Base-by-base conservation (phyloP, 1,140 invertebrate species). In the Drosophila virilis region DNA sequence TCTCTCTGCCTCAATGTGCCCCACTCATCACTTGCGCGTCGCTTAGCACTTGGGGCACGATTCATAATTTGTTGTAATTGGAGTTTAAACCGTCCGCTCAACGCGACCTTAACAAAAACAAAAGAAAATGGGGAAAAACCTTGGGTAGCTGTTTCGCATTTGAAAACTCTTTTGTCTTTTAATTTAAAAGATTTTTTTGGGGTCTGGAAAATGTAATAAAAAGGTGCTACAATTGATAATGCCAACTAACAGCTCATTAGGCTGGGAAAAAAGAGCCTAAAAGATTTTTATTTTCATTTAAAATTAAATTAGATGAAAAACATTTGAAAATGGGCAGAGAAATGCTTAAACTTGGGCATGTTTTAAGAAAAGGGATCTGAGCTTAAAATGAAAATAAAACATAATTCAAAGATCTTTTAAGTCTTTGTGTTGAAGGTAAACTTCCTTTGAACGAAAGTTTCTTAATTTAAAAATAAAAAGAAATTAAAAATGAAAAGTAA, bases 31-130 rank as follows among this genome's bases (percentile, higher is more conserved):
- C 38, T 50, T 51, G 50, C 17, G 64, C 64, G 58, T 72, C 69
- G 54, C 69, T 74, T 61, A 57, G 37, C 72, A 74, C 65, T 69
- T 74, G 72, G 50, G 51, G 51, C 78, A 88, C 83, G 76, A 88
- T 69, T 86, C 78, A 86, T 88, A 86, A 86, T 86, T 86, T 82
- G 71, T 72, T 78, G 82, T 86, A 86, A 86, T 86, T 86, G 83
- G 67, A 86, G 82, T 88, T 85, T 88, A 82, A 85, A 80, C 78
- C 59, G 71, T 62, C 76, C 50, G 60, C 62, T 64, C 61, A 43
- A 9, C 35, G 10, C 10, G 9, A 50, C 48, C 40, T 22, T 50
- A 40, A 48, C 45, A 54, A 8, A 5, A 52, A 17, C 50, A 33
- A 57, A 42, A 37, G 37, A 40, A 10, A n/a, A 57, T 65, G 46